A percentile compares a stretch with the other conserved stretches of the same genome.
Evolutionary conservation across 2,888 invertebrate genomes (phyloP).

Genomic region (Ferrisia virgata): DNA sequence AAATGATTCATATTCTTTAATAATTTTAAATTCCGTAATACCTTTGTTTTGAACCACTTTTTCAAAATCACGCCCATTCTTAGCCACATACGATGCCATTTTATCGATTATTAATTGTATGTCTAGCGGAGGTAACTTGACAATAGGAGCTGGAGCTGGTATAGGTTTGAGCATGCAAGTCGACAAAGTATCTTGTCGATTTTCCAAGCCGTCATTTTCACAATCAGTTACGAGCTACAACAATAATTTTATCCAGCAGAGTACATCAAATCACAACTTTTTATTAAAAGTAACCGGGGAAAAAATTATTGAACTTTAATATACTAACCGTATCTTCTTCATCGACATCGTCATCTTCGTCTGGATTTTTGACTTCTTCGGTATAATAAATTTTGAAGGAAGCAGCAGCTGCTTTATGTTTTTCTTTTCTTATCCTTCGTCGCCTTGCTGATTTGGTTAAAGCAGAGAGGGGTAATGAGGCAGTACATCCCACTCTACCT

Average conservation of each 20-base stretch:
- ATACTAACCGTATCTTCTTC: background rate
- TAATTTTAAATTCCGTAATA: background rate
- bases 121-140: constrained; percentile 70
- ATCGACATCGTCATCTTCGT: background rate
- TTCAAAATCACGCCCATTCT: constrained; percentile 92
- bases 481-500: background rate
- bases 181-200: background rate
- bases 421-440: constrained; percentile 44
- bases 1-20: background rate
- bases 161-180: background rate
- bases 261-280: background rate
- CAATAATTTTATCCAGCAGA: background rate
- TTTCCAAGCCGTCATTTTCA: background rate
- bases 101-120: constrained; percentile 87
- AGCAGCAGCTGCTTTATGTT: constrained; percentile 40
- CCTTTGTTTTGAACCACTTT: constrained; percentile 75
- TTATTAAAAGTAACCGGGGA: background rate
- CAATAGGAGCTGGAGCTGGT: constrained; percentile 35
- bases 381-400: constrained; percentile 41
- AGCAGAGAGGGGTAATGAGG: constrained; percentile 24
- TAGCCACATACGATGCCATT: constrained; percentile 93
- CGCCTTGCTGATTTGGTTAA: constrained; percentile 48
- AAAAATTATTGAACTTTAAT: too few species aligned
- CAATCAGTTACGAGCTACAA: background rate
- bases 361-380: background rate